Base-by-base conservation (phyloP, 2,888 invertebrate genomes). In the Cinara cedri region DNA sequence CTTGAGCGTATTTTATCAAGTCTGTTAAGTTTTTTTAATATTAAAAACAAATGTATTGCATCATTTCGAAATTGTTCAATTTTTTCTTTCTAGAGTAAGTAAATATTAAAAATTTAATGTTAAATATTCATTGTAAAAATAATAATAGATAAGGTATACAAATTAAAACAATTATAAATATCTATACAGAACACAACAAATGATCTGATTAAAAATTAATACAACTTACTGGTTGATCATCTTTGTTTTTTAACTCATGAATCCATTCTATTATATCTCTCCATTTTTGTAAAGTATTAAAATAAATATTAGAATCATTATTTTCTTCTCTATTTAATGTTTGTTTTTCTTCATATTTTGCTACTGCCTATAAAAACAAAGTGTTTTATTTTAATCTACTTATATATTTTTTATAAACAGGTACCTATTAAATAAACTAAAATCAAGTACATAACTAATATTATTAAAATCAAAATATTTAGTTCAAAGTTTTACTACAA, bases 1-100 rank as follows among this genome's bases (percentile, higher is more conserved):
- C 94, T 92, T 54, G 94, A 92, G 3, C 94, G 90, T 71, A 96
- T 92, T 86, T 97, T 97, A 84, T 96, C 95, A 84, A 96, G 87
- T 24, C 97, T 89, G 86, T 97, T 97, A 1, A 97, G 86, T 86
- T 96, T 96, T 85, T 96, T 96, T 72, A 97, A 86, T 75, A 92
- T 88, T n/a, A 95, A 91, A 84, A 95, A 90, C 84, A 91, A 89
- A 74, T 96, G 86, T 0, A 92, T 91, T 0, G 92, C 92, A 83
- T 93, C 90, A 74, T 91, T 89, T 84, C 91, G 88, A 83, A 92
- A 90, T 75, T 91, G 89, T 81, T 88, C 88, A 10, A 93, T 19
- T 78, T 78, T 68, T 78, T 78, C 68, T 68, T 60, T 78, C 76
- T 78, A 24, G n/a, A 55, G 11, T 66, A 42, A 51, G 26, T 83